Base-by-base conservation (phyloP, 2,888 invertebrate genomes). In the Boloria selene region DNA sequence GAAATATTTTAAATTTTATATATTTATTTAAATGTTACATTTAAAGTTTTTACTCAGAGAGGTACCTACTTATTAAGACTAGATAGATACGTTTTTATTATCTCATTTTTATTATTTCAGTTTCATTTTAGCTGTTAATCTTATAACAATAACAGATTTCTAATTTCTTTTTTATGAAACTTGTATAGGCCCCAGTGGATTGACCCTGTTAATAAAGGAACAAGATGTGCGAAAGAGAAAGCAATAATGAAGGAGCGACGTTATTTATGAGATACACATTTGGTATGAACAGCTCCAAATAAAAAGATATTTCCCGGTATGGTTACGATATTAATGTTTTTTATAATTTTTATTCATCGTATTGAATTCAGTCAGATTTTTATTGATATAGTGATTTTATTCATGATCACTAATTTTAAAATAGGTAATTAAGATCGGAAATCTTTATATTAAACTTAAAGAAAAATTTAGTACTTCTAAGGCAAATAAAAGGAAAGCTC, bases 221-320 rank as follows among this genome's bases (percentile, higher is more conserved):
- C 72, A 83, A 85, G 85, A 88, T 80, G 81, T 84, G 80, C 77
- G 81, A 87, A 77, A 82, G 84, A 82, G 88, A 88, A 75, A 80
- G 85, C 83, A 79, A 84, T 75, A 86, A 75, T 81, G 82, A 86
- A 88, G 89, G 85, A 88, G 82, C 80, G 79, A 60, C 75, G 80
- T 91, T 80, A 92, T 92, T 92, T 92, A 92, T 90, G 87, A 72
- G 86, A 86, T 90, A 91, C 91, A 92, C 91, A 91, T 91, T 91
- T 88, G 89, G 88, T 85, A 84, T 82, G 84, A 89, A 87, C 85
- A 85, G 85, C 82, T 80, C 79, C 82, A 84, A 89, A 89, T 86
- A 88, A 89, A 90, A 90, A 88, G 79, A 82, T 85, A 83, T 82
- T 82, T 79, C 81, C 75, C 75, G 75, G 83, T 86, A 85, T 79